Evolutionary conservation across 2,113 vertebrate genomes (phyloP), one percentile per base, ranked within the genome.

Genomic region (Chloropsis hardwickii): DNA sequence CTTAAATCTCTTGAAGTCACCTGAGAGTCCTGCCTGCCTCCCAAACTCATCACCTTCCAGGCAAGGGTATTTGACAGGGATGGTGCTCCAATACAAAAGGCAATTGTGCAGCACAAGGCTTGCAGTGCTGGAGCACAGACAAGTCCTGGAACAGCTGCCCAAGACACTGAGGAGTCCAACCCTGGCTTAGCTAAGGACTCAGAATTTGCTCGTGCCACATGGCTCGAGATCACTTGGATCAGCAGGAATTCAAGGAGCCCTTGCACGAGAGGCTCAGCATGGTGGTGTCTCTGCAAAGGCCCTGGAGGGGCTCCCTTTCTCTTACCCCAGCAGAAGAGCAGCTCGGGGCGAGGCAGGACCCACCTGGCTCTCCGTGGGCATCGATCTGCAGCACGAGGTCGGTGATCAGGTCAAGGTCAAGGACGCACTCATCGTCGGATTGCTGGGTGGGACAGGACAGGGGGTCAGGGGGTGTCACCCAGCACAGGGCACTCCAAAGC

Each of bases 371-470:
- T 93, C 99, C 98, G 0, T 88, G 93, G 82, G 81, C 97, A 92
- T 99, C 99, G 2, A 99, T 99, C 92, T 99, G 98, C 64, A 99
- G 97, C 10, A 99, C 98, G 3, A 99, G 98, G 57, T 99, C 98
- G 0, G 98, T 98, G 67, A 99, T 98, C 20, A 99, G 97, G 93
- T 99, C 98, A 11, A 98, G 94, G 92, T 99, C 98, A 0, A 98
- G 98, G 14, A 97, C 76, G 2, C 98, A 97, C 14, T 99, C 98
- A 5, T 98, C 98, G 11, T 98, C 96, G 0, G 97, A 97, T 98
- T 99, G 96, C 94, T 97, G 83, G 24, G 76, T 19, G 33, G 42
- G 19, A 79, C 24, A 94, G 54, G n/a, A 79, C 25, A 92, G 35
- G 22, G 62, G 53, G 35, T 18, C 47, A 47, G 45, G 39, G 78